A percentile compares a stretch with the other conserved stretches of the same genome.
Conservation (phyloP, 1,140 invertebrate genomes). For the Phthorimaea operculella region DNA sequence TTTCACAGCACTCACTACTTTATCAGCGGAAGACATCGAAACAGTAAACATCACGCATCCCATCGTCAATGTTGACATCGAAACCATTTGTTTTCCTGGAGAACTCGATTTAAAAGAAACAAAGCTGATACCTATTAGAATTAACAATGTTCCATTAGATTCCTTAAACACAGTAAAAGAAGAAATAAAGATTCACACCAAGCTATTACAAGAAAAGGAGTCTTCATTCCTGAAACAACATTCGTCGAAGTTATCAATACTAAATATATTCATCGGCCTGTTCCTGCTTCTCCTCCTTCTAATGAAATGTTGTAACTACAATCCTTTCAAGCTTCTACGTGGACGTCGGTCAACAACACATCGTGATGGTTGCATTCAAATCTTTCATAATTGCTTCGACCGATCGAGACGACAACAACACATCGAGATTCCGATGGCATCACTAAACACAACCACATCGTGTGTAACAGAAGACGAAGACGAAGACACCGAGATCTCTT, state of each 20-base stretch:
- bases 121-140: conserved; percentile 7
- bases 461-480: conserved; percentile 13
- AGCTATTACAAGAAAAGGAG: conserved; percentile 5
- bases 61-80: no score
- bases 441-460: conserved; percentile 3
- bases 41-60: conserved; percentile 16
- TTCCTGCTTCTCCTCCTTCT: no score
- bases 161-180: conserved; percentile 10
- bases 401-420: conserved; percentile 7
- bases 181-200: conserved; percentile 7
- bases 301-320: neutral
- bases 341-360: neutral
- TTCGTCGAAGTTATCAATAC: no score
- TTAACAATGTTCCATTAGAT: conserved; percentile 13
- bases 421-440: neutral
- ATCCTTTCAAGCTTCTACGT: neutral
- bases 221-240: no score
- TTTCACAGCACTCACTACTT: no score
- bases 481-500: neutral
- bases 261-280: no score
- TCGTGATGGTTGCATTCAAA: conserved; percentile 10
- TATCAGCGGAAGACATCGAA: conserved; percentile 21
- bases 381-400: conserved; percentile 15
- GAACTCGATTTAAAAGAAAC: neutral
- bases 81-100: conserved; percentile 11